Conservation (phyloP, 2,888 invertebrate species). For the Eupithecia exiguata region DNA sequence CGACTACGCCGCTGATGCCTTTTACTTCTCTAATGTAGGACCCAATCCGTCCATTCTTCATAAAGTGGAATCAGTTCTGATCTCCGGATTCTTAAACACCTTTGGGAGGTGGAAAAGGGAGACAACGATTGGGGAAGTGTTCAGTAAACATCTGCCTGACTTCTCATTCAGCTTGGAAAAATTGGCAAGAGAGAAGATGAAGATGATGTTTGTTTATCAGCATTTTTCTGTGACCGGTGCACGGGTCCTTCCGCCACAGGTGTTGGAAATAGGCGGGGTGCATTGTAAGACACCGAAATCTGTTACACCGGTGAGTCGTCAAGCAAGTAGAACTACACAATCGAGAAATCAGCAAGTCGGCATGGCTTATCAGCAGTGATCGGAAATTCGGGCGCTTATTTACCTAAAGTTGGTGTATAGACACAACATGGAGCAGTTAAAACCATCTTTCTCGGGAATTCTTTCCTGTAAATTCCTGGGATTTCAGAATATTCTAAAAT, state of each 20-base stretch:
- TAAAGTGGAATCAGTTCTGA: constrained; percentile 57
- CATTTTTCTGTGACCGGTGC: constrained; percentile 84
- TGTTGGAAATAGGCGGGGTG: constrained; percentile 85
- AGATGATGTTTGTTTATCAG: constrained; percentile 81
- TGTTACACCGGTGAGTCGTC: constrained; percentile 53
- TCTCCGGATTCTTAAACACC: constrained; percentile 48
- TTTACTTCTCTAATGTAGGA: constrained; percentile 67
- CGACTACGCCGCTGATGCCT: constrained; percentile 75
- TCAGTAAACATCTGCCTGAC: constrained; percentile 70
- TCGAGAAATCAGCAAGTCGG: not conserved
- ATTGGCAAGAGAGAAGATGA: constrained; percentile 70
- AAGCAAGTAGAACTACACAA: not conserved
- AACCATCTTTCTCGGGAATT: no score
- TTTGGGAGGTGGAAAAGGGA: constrained; percentile 57
- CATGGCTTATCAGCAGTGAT: not conserved
- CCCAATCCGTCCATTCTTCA: constrained; percentile 55
- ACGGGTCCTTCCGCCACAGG: constrained; percentile 76
- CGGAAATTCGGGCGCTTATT: no score
- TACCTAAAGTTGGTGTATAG: no score
- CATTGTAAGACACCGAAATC: constrained; percentile 60
- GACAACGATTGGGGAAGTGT: constrained; percentile 60
- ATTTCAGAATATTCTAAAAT: no score
- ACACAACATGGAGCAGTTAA: no score
- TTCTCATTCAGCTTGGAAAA: constrained; percentile 58
- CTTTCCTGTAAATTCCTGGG: no score